Base-by-base conservation (phyloP, 2,888 invertebrate genomes). In the Entomobrya proxima region DNA sequence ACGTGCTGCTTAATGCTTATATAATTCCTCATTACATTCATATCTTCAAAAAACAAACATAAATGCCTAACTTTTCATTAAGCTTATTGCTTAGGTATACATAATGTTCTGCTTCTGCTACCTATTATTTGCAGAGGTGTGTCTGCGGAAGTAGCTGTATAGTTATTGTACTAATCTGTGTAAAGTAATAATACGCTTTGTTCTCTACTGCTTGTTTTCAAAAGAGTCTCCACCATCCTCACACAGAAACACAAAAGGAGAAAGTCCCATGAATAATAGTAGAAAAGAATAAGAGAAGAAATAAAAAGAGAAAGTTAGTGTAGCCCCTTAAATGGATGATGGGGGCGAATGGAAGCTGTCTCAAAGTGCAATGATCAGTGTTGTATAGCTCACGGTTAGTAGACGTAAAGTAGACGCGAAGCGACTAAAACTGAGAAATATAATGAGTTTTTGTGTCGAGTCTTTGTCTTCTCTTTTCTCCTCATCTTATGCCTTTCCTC, bases 381-480 rank as follows among this genome's bases (percentile, higher is more conserved):
- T n/a, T n/a, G n/a, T n/a, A n/a, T n/a, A n/a, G n/a, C n/a, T n/a
- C n/a, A n/a, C n/a, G n/a, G n/a, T n/a, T n/a, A n/a, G n/a, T n/a
- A n/a, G n/a, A n/a, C n/a, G n/a, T n/a, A n/a, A n/a, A n/a, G n/a
- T n/a, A n/a, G n/a, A n/a, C n/a, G n/a, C n/a, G n/a, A n/a, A n/a
- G n/a, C 37, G 69, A 52, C 47, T 64, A 55, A 61, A 61, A 74
- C 72, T 30, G 32, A 50, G 79, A 24, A 37, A 50, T 37, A 79
- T 79, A 79, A 79, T 79, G 79, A 79, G 79, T 69, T 79, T 79
- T 79, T 55, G 44, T 69, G 24, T 69, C 61, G 52, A 69, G 67
- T 77, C 64, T 77, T 77, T 77, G 77, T 77, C 77, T 77, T 79
- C 35, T 69, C 52, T 69, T n/a, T n/a, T 67, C 24, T 27, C 50